phyloP scores from a whole-genome alignment of 2,888 invertebrate genomes.

The Drosophila anomalata region DNA sequence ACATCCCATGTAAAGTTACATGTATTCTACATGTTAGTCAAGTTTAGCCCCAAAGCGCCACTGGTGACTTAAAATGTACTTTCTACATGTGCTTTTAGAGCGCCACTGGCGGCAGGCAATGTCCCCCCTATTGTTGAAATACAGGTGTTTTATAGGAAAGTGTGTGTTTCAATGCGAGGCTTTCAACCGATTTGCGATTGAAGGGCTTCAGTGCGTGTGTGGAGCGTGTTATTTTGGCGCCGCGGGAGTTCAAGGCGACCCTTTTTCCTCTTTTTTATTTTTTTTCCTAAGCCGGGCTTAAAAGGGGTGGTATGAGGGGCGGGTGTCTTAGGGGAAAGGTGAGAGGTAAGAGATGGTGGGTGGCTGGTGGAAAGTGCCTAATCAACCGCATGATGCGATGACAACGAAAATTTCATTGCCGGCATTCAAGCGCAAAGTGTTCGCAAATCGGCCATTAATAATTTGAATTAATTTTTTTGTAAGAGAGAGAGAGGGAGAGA shows the following conservation, averaged over 20 bases:
- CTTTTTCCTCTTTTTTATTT: background rate
- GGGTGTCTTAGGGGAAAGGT: background rate
- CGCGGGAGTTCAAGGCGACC: constrained; percentile 1
- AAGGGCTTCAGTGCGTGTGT: background rate
- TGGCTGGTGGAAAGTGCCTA: constrained; percentile 7
- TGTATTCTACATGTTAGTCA: no score
- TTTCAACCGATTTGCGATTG: background rate
- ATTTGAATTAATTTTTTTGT: constrained; percentile 49
- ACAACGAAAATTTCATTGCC: constrained; percentile 22
- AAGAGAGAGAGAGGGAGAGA: background rate
- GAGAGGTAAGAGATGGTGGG: background rate
- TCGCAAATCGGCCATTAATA: constrained; percentile 53
- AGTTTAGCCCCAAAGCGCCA: background rate
- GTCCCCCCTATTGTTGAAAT: background rate
- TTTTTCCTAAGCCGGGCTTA: constrained; percentile 18
- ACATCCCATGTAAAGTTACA: no score
- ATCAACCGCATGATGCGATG: constrained; percentile 46
- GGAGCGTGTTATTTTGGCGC: constrained; percentile 5
- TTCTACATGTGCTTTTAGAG: background rate
- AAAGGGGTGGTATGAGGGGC: no score
- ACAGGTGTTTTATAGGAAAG: background rate
- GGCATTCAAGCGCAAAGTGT: constrained; percentile 30
- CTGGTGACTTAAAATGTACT: background rate
- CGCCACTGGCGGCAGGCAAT: background rate
- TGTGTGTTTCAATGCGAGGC: background rate